Conservation (phyloP, 2,113 vertebrate species). For the Cygnus atratus region DNA sequence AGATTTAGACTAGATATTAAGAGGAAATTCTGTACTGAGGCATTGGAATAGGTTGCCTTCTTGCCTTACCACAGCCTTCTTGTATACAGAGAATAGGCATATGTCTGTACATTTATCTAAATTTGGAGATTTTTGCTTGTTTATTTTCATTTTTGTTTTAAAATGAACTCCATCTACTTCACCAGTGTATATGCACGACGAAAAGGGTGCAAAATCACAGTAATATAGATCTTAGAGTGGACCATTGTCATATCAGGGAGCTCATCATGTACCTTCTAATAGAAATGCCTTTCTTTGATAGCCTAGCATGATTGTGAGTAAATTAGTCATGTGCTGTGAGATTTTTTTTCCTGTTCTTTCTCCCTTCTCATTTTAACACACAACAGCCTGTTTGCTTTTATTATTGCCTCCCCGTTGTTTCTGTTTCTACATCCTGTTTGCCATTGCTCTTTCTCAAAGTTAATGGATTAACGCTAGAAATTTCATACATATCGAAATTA, state of each 20-base stretch:
- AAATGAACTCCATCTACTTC: not conserved
- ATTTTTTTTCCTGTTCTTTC: not conserved
- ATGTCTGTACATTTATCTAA: not conserved
- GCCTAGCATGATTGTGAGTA: not conserved
- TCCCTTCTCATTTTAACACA: not conserved
- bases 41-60: too few species aligned
- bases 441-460: not conserved
- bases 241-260: not conserved
- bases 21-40: too few species aligned
- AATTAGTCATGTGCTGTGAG: not conserved
- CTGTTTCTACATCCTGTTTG: not conserved
- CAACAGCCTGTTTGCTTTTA: not conserved
- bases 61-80: too few species aligned
- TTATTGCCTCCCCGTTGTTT: not conserved
- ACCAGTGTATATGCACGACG: not conserved
- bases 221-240: not conserved
- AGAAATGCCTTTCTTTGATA: not conserved
- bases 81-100: too few species aligned
- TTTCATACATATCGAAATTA: conserved; percentile 35
- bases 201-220: not conserved
- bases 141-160: not conserved
- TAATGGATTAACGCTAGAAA: conserved; percentile 38
- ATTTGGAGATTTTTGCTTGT: accelerated
- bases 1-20: too few species aligned
- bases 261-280: not conserved